Base-by-base conservation (phyloP, 2,888 invertebrate species). In the Rhagophthalmus giganteus region DNA sequence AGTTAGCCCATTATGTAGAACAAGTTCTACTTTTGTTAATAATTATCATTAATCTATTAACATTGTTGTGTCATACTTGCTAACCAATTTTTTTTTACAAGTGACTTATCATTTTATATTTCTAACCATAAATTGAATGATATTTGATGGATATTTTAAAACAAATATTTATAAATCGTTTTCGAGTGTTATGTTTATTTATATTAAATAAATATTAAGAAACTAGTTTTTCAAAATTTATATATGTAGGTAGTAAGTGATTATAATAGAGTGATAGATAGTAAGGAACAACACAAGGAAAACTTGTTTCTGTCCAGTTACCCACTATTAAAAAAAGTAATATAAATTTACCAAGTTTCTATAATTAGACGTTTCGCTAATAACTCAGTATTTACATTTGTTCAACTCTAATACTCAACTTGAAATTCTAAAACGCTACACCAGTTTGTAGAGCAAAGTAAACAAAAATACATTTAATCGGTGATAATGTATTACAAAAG, bases 11-110 rank as follows among this genome's bases (percentile, higher is more conserved):
- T 12, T 20, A 30, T 30, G 30, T 41, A 25, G 31, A 41, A 32
- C 40, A 32, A 41, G 40, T 24, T 31, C 39, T 20, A 39, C 30
- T 39, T 39, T 28, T n/a, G n/a, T n/a, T n/a, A n/a, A n/a, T n/a
- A n/a, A n/a, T n/a, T n/a, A n/a, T n/a, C 10, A 7, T 27, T 9
- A 2, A 27, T 2, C 2, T 27, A 9, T 2, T 27, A 9, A 2
- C 27, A 7, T 27, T 27, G n/a, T 9, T 27, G 10, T 27, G 27
- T 7, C 24, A 7, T 27, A 27, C 9, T 7, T 13, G 14, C 13
- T 14, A 26, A 26, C 6, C 7, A 12, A 10, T 31, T 30, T n/a
- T n/a, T n/a, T n/a, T n/a, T n/a, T n/a, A n/a, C n/a, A n/a, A n/a
- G n/a, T n/a, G n/a, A n/a, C n/a, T n/a, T n/a, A n/a, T n/a, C n/a